Evolutionary conservation across 2,113 vertebrate species (phyloP), one percentile per base, ranked within the genome.

Genomic region (Synodontis membranacea): DNA sequence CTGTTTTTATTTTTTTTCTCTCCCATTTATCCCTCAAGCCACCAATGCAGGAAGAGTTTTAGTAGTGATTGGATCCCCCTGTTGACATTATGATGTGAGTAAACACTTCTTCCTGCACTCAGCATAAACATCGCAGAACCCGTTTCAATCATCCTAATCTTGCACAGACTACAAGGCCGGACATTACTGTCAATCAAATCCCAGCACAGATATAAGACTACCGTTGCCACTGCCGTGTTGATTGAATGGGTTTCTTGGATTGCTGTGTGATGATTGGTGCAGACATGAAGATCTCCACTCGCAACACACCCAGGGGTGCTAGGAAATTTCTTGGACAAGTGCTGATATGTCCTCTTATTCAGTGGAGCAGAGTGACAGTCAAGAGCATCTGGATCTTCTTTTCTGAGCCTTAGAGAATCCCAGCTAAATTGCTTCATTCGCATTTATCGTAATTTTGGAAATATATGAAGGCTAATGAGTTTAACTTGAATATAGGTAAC

Each of bases 341-440:
- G 44, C 82, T 81, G 58, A 56, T 23, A 56, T 56, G 54, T 23
- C 54, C 5, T 56, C 50, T 25, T 37, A 7, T 56, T 82, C 78
- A 87, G n/a, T 54, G 39, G 82, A 80, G 21, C n/a, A 84, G 82
- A 89, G 72, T 82, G 80, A 44, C 31, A 86, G 83, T 86, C 80
- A 86, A 76, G 86, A 74, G 50, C 86, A 86, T 84, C 80, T 83
- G 60, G 82, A 83, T 89, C 80, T 87, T 52, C 72, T 23, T 28
- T 42, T 50, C 28, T 83, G 83, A 87, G 85, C 28, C 42, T 70
- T 34, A 82, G 44, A 37, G 42, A 52, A 48, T 31, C 14, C 70
- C 60, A 78, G 25, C 39, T 31, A 23, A 34, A 60, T 82, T 56
- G 68, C 50, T 50, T 54, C 8, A 66, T 66, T 66, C 64, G 7